Base-by-base conservation (phyloP, 2,113 vertebrate genomes). In the Semnornis frantzii region DNA sequence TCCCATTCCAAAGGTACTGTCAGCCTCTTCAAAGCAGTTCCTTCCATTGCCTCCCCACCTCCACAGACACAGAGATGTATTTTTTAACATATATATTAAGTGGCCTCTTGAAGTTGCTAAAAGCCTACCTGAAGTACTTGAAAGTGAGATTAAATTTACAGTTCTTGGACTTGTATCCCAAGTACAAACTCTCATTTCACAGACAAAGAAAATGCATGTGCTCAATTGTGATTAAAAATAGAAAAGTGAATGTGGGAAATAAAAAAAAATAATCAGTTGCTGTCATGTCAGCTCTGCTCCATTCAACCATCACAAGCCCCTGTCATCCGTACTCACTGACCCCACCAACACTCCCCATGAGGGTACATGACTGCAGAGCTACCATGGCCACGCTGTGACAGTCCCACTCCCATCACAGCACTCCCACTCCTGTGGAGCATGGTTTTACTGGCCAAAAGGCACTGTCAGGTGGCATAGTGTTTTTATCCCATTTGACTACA, bases 371-470 rank as follows among this genome's bases (percentile, higher is more conserved):
- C 21, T 63, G 70, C 59, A 68, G 37, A 66, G 37, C 65, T 70
- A 27, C 37, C 11, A 12, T 12, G 55, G 58, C 7, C 0, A 1
- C 34, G 42, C 28, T 0, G 0, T 3, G 18, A 33, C 21, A 69
- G 74, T 18, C 48, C 48, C 18, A 14, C 34, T 82, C 39, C 30
- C 31, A 30, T 23, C 31, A 28, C 0, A 1, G 24, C 19, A 66
- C 20, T 39, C 76, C 34, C 14, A 11, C 58, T 62, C 34, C 30
- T 6, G 3, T 12, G 31, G 73, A 75, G 21, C 21, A 39, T 0
- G 4, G 8, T 10, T 92, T 69, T 55, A 37, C 18, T 69, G n/a
- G 55, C n/a, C 37, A 52, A 57, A 89, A n/a, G 14, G 18, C 46
- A 63, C 8, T 52, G 27, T 6, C 31, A 63, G 34, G 66, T 24